phyloP scores from a whole-genome alignment of 2,888 invertebrate genomes.

The Catocala sponsa region DNA sequence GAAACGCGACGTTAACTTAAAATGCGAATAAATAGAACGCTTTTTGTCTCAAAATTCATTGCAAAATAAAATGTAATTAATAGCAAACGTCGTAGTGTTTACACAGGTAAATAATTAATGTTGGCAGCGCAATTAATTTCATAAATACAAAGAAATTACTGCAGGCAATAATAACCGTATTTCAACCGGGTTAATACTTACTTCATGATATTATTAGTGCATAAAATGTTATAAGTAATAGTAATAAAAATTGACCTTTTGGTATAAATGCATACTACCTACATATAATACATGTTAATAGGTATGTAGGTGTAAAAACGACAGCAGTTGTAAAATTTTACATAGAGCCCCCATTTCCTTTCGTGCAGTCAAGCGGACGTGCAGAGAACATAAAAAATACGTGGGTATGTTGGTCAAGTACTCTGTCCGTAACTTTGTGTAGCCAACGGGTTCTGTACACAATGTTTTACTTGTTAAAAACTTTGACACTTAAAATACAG shows the following conservation, averaged over 20 bases:
- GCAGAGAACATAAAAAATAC: slow-evolving; percentile 62
- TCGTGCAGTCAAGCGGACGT: slow-evolving; percentile 67
- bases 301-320: slow-evolving; percentile 50
- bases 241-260: slow-evolving; percentile 40
- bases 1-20: slow-evolving; percentile 32
- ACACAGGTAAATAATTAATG: slow-evolving; percentile 26
- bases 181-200: slow-evolving; percentile 22
- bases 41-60: slow-evolving; percentile 12
- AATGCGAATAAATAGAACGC: slow-evolving; percentile 14
- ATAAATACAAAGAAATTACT: slow-evolving; percentile 8
- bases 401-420: slow-evolving; percentile 55
- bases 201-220: slow-evolving; percentile 15
- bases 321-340: slow-evolving; percentile 66
- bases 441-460: slow-evolving; percentile 36
- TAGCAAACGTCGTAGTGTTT: slow-evolving; percentile 23
- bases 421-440: slow-evolving; percentile 29
- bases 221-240: slow-evolving; percentile 9
- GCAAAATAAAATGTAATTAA: slow-evolving; percentile 29
- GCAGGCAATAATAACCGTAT: slow-evolving; percentile 14
- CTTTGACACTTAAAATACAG: background rate
- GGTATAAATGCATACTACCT: slow-evolving; percentile 17
- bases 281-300: slow-evolving; percentile 19
- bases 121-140: slow-evolving; percentile 18
- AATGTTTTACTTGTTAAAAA: slow-evolving; percentile 2
- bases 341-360: slow-evolving; percentile 79